Percentiles rank a stretch among this genome's conserved stretches.
Evolutionary conservation across 2,113 vertebrate genomes (phyloP).

Genomic region (Ammodytes dubius): DNA sequence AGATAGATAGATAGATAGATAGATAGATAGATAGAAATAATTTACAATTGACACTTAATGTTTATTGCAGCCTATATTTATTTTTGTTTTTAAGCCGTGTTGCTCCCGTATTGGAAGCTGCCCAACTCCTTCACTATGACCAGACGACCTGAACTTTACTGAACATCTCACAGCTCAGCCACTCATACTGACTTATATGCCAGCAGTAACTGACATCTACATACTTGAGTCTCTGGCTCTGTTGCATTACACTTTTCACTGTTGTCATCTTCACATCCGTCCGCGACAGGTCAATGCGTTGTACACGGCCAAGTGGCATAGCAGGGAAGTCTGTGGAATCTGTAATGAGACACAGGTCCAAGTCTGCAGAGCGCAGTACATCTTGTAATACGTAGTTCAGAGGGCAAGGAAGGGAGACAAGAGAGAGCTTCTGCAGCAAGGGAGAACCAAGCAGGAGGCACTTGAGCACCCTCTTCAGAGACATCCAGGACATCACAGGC

Average conservation of each 20-base stretch:
- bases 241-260: conserved; percentile 52
- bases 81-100: background rate
- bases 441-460: conserved; percentile 75
- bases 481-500: conserved; percentile 74
- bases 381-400: conserved; percentile 71
- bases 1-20: no score
- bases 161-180: background rate
- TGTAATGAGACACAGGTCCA: background rate
- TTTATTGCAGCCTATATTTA: background rate
- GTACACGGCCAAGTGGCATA: conserved; percentile 49
- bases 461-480: conserved; percentile 69
- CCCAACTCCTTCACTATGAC: conserved; percentile 35
- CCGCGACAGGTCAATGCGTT: conserved; percentile 61
- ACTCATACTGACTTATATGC: conserved; percentile 62
- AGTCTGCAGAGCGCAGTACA: conserved; percentile 3
- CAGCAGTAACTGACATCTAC: conserved; percentile 82
- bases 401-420: conserved; percentile 82
- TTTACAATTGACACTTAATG: background rate
- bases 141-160: conserved; percentile 59
- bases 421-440: conserved; percentile 75
- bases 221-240: conserved; percentile 61
- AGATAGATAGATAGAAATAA: no score
- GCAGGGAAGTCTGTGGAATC: conserved; percentile 2
- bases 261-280: conserved; percentile 75
- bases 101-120: background rate